Conservation (phyloP, 2,888 invertebrate species). For the Uloborus plumipes region DNA sequence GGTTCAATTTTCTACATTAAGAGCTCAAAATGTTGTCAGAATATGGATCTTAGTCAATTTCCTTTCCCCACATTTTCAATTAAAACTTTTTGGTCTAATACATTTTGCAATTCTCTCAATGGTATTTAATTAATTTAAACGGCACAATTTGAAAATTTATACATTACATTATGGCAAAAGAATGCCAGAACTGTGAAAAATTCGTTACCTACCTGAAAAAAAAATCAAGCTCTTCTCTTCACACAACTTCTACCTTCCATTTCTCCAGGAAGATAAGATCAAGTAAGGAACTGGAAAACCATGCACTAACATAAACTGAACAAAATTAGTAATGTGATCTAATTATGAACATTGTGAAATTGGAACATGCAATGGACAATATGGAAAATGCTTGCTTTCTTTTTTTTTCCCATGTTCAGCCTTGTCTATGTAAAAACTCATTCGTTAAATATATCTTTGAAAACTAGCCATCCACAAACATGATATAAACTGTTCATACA, state of each 20-base stretch:
- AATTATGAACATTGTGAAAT: conserved; percentile 13
- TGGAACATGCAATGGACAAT: conserved; percentile 43
- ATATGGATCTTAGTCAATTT: no score
- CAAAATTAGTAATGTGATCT: conserved; percentile 51
- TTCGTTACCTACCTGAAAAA: conserved; percentile 50
- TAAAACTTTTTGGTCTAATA: no score
- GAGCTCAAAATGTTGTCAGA: no score
- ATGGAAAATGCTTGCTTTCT: not conserved
- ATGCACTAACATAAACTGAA: conserved; percentile 64
- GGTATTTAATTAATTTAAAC: no score
- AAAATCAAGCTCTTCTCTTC: conserved; percentile 26
- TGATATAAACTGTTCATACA: not conserved
- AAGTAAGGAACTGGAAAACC: conserved; percentile 61
- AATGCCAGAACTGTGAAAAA: conserved; percentile 64
- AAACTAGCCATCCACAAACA: conserved; percentile 1
- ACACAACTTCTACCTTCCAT: conserved; percentile 33
- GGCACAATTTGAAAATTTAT: no score
- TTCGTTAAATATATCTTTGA: not conserved
- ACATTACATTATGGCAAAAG: conserved; percentile 33
- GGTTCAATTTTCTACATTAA: no score
- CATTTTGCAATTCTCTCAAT: no score
- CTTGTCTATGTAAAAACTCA: not conserved
- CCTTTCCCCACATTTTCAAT: no score
- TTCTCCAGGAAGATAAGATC: conserved; percentile 56
- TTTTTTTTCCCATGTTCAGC: no score